phyloP scores from a whole-genome alignment of 2,888 invertebrate species.

The Leptinotarsa haldemani region DNA sequence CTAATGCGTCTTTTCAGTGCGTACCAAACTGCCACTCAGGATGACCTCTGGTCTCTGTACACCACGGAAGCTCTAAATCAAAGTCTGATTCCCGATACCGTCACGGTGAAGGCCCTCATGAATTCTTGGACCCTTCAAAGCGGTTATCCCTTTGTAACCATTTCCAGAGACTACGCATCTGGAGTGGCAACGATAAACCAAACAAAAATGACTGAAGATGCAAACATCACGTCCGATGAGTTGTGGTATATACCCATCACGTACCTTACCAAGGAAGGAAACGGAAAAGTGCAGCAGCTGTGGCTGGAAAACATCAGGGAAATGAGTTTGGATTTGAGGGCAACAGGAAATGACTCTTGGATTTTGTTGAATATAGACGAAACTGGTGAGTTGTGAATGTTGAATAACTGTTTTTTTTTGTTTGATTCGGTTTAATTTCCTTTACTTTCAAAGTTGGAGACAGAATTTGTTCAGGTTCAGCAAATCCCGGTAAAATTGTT shows the following conservation, averaged over 20 bases:
- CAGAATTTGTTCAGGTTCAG: too few relatives aligned
- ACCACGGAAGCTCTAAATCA: slow-evolving; percentile 58
- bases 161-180: slow-evolving; percentile 69
- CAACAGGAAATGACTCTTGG: slow-evolving; percentile 64
- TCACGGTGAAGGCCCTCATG: slow-evolving; percentile 73
- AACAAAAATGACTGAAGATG: slow-evolving; percentile 62
- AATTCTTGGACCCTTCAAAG: slow-evolving; percentile 79
- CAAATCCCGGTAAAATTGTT: too few relatives aligned
- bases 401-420: too few relatives aligned
- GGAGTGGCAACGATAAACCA: slow-evolving; percentile 67
- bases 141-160: slow-evolving; percentile 75
- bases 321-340: slow-evolving; percentile 55
- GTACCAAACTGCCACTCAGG: slow-evolving; percentile 73
- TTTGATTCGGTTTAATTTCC: too few relatives aligned
- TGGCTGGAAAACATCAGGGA: slow-evolving; percentile 57
- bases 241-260: slow-evolving; percentile 75
- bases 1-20: slow-evolving; percentile 63
- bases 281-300: slow-evolving; percentile 43
- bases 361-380: slow-evolving; percentile 74
- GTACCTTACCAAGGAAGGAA: slow-evolving; percentile 59
- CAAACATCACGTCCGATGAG: slow-evolving; percentile 48
- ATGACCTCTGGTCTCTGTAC: slow-evolving; percentile 75
- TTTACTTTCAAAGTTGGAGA: too few relatives aligned
- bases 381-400: slow-evolving; percentile 64
- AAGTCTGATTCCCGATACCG: slow-evolving; percentile 61